Evolutionary conservation across 2,888 invertebrate species (phyloP).

Genomic region (Monopis laevigella): DNA sequence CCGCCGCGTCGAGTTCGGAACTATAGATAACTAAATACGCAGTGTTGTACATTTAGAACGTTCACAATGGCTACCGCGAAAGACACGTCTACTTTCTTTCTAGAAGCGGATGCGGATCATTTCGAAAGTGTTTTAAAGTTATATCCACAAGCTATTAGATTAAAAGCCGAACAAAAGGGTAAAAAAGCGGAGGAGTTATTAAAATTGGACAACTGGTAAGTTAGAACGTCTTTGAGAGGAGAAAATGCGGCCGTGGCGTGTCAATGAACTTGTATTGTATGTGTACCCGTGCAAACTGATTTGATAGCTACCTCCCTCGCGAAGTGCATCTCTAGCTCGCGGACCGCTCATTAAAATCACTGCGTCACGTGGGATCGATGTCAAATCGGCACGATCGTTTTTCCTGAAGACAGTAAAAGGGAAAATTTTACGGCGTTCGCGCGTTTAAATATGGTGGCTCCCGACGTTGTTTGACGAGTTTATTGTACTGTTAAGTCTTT

Average conservation of each 20-base stretch:
- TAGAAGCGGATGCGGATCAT: constrained; percentile 86
- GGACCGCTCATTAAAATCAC: constrained; percentile 76
- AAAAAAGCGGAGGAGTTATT: constrained; percentile 95
- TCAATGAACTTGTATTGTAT: constrained; percentile 70
- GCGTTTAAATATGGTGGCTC: constrained; percentile 69
- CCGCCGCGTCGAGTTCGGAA: constrained; percentile 69
- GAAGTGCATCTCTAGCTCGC: constrained; percentile 69
- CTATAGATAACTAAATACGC: constrained; percentile 66
- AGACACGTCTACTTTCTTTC: constrained; percentile 94
- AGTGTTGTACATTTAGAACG: constrained; percentile 68
- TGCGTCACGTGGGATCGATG: constrained; percentile 79
- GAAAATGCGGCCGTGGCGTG: constrained; percentile 70
- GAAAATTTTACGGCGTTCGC: constrained; percentile 62
- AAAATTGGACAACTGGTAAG: constrained; percentile 95
- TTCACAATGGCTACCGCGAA: constrained; percentile 85
- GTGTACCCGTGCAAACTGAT: constrained; percentile 70
- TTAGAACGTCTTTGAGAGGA: constrained; percentile 64
- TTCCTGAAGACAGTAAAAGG: constrained; percentile 62
- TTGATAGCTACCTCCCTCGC: constrained; percentile 73
- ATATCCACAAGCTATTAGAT: constrained; percentile 89
- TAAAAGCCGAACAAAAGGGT: constrained; percentile 89
- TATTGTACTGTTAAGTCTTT: constrained; percentile 5
- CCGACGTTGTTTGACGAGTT: constrained; percentile 33
- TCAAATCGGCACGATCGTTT: constrained; percentile 70
- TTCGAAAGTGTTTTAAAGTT: constrained; percentile 89